Evolutionary conservation across 2,797 vertebrate species (phyloP), one percentile per base, ranked within the genome.

Genomic region (Channallabes apus): DNA sequence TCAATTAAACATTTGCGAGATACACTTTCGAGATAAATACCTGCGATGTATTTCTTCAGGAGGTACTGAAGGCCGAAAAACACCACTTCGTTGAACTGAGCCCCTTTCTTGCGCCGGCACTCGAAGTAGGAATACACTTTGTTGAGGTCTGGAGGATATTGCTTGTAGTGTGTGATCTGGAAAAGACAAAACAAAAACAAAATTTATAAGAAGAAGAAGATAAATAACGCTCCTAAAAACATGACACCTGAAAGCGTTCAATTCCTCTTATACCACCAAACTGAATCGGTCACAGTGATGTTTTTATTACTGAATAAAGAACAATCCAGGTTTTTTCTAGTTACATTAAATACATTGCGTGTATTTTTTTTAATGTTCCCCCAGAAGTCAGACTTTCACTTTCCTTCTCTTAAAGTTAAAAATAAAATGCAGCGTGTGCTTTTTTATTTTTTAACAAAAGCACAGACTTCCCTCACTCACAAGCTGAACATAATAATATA

Each of bases 101-200:
- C 89, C n/a, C 91, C 93, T 81, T 93, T 95, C 88, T 92, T 94
- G 59, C 83, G 87, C 35, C 95, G 89, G 87, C 95, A 96, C 81
- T 96, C 95, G 78, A 96, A 96, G 90, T 95, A 96, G 27, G 95
- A 95, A 89, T 95, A 95, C 69, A 95, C 91, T 86, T 94, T 95
- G 89, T 35, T 94, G 90, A 95, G 72, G 24, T 94, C 90, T 46
- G 94, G 94, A 24, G 95, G 94, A 83, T 95, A 96, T 88, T 95
- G 94, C 83, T 94, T 95, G 91, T 95, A 95, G 89, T 96, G 95
- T 64, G 95, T 95, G 86, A 95, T 94, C 95, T 95, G 89, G 22
- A 82, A 81, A 85, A 86, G 1, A 75, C 41, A 46, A 46, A 8
- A 46, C 38, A 9, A 24, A 54, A 46, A 27, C 6, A 2, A 20